Evolutionary conservation across 2,797 vertebrate species (phyloP).

Genomic region (Sandelia bainsii): DNA sequence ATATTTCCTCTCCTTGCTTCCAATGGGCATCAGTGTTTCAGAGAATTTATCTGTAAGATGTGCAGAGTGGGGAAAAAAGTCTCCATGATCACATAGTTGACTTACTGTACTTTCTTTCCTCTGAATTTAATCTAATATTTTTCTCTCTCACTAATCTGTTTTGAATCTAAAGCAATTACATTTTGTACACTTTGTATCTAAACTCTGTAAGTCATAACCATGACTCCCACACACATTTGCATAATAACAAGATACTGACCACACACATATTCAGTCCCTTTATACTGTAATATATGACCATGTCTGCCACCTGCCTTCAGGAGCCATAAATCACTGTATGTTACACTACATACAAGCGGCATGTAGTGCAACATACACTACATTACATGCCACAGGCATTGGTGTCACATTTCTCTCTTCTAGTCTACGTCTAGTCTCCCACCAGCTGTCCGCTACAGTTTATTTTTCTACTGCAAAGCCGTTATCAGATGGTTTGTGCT

Average conservation of each 20-base stretch:
- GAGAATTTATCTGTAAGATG: slow-evolving; percentile 87
- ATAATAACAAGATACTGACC: not conserved
- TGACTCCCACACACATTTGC: not conserved
- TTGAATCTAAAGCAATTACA: too few species aligned
- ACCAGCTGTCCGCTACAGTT: slow-evolving; percentile 1
- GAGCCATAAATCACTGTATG: slow-evolving; percentile 17
- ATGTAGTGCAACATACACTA: slow-evolving; percentile 2
- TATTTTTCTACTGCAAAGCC: not conserved
- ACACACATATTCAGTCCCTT: not conserved
- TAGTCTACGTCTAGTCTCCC: not conserved
- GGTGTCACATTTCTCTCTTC: slow-evolving; percentile 12
- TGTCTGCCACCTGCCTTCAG: not conserved
- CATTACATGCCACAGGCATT: not conserved
- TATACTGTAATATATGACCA: not conserved
- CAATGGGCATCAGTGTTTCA: slow-evolving; percentile 88
- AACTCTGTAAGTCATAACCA: not conserved
- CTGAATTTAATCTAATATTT: too few species aligned
- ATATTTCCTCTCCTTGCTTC: slow-evolving; percentile 89
- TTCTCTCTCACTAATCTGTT: too few species aligned
- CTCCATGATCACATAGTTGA: not conserved
- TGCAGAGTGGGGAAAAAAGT: not conserved
- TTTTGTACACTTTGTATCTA: not conserved
- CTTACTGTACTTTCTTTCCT: not conserved
- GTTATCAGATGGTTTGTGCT: not conserved
- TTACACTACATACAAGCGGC: not conserved